Evolutionary conservation across 1,140 invertebrate species (phyloP).

Genomic region (fruit fly (Drosophila melanogaster)): DNA sequence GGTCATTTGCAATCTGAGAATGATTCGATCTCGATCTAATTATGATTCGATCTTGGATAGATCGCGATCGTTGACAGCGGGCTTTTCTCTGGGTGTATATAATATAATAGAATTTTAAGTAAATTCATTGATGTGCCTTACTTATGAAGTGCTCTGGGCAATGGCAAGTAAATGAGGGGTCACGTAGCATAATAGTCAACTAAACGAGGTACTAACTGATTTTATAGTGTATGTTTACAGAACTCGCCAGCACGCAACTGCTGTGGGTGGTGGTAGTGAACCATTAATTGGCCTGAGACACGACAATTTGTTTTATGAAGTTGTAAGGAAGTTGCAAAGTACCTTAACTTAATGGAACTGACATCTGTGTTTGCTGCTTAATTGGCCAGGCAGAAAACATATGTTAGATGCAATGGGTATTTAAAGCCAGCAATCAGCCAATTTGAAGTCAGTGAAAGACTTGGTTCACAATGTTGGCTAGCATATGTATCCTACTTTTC

Average conservation of each 20-base stretch:
- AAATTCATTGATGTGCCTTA: too few relatives aligned
- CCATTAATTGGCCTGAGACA: constrained; percentile 21
- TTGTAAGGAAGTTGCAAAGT: neutral
- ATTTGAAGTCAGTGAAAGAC: constrained; percentile 4
- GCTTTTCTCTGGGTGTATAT: too few relatives aligned
- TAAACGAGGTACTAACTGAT: constrained; percentile 52
- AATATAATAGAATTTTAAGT: too few relatives aligned
- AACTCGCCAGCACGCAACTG: constrained; percentile 33
- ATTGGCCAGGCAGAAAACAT: neutral
- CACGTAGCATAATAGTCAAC: constrained; percentile 31
- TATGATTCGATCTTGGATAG: too few relatives aligned
- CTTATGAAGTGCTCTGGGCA: neutral
- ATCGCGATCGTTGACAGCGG: too few relatives aligned
- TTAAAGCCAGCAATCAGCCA: constrained; percentile 7
- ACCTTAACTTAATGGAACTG: neutral
- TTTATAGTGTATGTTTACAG: constrained; percentile 7
- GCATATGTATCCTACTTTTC: constrained; percentile 3
- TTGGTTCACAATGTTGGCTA: constrained; percentile 17
- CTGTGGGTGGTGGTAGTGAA: neutral
- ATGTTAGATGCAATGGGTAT: constrained; percentile 8
- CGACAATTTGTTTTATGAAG: constrained; percentile 5
- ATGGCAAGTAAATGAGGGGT: constrained; percentile 23
- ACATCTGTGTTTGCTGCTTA: constrained; percentile 38
- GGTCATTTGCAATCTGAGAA: too few relatives aligned
- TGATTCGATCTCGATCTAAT: too few relatives aligned